Evolutionary conservation across 2,113 vertebrate species (phyloP), one percentile per base, ranked within the genome.

Genomic region (Catharus fuscescens): DNA sequence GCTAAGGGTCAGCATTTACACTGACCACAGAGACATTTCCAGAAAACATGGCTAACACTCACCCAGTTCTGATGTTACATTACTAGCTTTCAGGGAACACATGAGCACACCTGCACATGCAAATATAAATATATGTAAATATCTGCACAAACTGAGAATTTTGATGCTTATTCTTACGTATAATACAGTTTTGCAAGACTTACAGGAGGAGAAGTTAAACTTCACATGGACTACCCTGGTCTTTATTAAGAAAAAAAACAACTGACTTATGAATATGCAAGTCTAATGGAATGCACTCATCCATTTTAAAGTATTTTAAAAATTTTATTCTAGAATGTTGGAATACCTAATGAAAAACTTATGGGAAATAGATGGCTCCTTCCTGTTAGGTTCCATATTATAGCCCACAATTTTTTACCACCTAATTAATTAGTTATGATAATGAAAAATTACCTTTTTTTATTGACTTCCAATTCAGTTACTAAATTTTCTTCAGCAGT

Each of bases 261-360:
- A 45, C 31, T 28, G 32, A 71, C 38, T 69, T 80, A 77, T 79
- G 74, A 85, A 94, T 80, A 93, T 60, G 57, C 23, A 81, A 86
- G 50, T 70, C 31, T 95, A 88, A 87, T 64, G 83, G 82, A 94
- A 92, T 29, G 52, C 40, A 71, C 52, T 89, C 81, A 96, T 86
- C 62, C 71, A 93, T 96, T 95, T 95, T 87, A 80, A 90, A 95
- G 42, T 38, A 44, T 62, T 92, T 61, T 70, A 42, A 95, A 89
- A 86, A 14, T 76, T 80, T 91, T 77, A 92, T 94, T 93, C 66
- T 78, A 86, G 88, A 80, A 65, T 66, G 52, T 64, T 80, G 45
- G 77, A 88, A 88, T 64, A 77, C 62, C 64, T 94, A 70, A 96
- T 86, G 28, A 95, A 97, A 94, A 96, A 85, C 73, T 86, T 82